These are phyloP conservation scores for Acanthosepion pharaonis DNA, from an alignment of 2,888 invertebrate species.

Conservation along the genomic window DNA sequence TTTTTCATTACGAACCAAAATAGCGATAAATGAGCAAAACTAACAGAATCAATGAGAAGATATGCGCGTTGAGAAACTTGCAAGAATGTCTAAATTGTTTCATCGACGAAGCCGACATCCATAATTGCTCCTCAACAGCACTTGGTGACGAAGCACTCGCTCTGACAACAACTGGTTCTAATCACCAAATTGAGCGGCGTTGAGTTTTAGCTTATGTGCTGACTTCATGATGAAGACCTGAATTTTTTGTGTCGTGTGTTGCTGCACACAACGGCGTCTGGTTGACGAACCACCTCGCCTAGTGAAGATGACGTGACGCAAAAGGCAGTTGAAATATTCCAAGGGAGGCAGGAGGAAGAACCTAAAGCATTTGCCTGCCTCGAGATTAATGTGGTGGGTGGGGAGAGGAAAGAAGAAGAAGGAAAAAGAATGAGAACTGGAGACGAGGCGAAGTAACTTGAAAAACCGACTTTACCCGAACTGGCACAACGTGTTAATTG, in stretches of 20 bases:
- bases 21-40: no score
- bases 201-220: neutral
- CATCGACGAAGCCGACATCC: neutral
- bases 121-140: neutral
- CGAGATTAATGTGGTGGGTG: neutral
- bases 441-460: neutral
- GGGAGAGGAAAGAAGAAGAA: neutral
- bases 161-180: neutral
- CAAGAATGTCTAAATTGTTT: neutral
- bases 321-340: constrained; percentile 20
- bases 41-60: neutral
- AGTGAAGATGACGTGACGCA: neutral
- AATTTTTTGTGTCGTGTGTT: neutral
- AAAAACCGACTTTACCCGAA: neutral
- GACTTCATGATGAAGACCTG: neutral
- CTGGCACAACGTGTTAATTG: neutral
- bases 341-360: neutral
- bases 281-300: constrained; percentile 33
- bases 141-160: neutral
- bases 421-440: neutral
- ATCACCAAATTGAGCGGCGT: neutral
- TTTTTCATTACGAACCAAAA: no score
- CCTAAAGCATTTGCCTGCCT: neutral
- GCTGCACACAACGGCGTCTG: neutral
- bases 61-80: neutral